A percentile compares a stretch with the other conserved stretches of the same genome.
Evolutionary conservation across 1,140 invertebrate species (phyloP).

Genomic region (Rhizoglyphus robini): DNA sequence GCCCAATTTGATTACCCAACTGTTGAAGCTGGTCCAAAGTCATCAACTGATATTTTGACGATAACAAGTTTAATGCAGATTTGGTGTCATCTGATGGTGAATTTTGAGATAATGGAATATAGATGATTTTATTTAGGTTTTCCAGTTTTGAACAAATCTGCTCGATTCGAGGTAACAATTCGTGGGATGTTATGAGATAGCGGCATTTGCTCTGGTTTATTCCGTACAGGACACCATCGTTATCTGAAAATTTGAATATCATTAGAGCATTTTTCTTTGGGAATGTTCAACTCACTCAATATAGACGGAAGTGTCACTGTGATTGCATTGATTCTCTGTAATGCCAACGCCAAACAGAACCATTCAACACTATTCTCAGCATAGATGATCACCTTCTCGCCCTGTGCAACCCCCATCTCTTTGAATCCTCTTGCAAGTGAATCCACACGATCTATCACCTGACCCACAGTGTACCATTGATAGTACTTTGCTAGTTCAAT

Average conservation of each 20-base stretch:
- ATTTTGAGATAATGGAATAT: too few relatives aligned
- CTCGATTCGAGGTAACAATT: slow-evolving; percentile 42
- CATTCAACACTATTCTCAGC: slow-evolving; percentile 40
- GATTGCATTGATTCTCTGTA: slow-evolving; percentile 36
- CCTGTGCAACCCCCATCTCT: slow-evolving; percentile 40
- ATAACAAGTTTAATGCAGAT: too few relatives aligned
- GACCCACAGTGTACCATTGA: slow-evolving; percentile 69
- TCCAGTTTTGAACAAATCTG: too few relatives aligned
- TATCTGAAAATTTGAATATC: slow-evolving; percentile 31
- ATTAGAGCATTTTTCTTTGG: too few relatives aligned
- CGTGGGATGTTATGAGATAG: slow-evolving; percentile 29
- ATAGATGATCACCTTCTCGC: slow-evolving; percentile 34
- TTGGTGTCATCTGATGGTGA: too few relatives aligned
- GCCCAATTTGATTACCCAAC: not conserved
- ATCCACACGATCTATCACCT: slow-evolving; percentile 56
- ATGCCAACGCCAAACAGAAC: slow-evolving; percentile 37
- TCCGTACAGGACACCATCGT: slow-evolving; percentile 86
- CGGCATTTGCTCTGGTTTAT: slow-evolving; percentile 88
- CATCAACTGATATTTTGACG: too few relatives aligned
- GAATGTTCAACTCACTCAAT: not conserved
- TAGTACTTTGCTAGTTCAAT: slow-evolving; percentile 41
- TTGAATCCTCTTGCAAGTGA: slow-evolving; percentile 64
- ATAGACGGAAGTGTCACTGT: slow-evolving; percentile 10
- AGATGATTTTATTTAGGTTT: too few relatives aligned
- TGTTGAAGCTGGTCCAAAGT: too few relatives aligned